Conservation (phyloP, 2,888 invertebrate species). For the Cephus pygmeus region DNA sequence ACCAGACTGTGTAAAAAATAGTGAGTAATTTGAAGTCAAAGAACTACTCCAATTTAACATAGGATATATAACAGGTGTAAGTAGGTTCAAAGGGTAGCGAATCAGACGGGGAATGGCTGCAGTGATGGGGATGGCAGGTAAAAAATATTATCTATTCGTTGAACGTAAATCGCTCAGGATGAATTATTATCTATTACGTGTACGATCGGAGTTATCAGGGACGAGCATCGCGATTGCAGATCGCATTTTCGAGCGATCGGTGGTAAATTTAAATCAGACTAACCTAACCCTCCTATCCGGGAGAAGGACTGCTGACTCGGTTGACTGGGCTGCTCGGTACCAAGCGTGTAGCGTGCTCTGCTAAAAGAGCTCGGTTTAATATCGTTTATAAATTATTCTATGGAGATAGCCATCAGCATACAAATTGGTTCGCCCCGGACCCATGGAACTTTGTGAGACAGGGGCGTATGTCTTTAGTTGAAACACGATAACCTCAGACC, state of each 20-base stretch:
- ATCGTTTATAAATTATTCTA: constrained; percentile 55
- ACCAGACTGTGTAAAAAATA: not conserved
- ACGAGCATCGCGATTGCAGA: constrained; percentile 13
- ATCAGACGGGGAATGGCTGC: not conserved
- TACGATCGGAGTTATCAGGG: constrained; percentile 4
- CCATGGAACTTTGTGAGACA: constrained; percentile 20
- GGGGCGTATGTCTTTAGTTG: not conserved
- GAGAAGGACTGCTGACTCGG: not conserved
- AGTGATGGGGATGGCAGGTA: not conserved
- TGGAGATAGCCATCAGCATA: constrained; percentile 54
- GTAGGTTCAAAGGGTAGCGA: not conserved
- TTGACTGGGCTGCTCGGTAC: constrained; percentile 4
- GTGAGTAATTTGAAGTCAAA: not conserved
- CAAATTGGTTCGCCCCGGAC: constrained; percentile 48
- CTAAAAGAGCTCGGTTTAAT: constrained; percentile 47
- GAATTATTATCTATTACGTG: constrained; percentile 6
- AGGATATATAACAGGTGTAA: not conserved
- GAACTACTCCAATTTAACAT: not conserved
- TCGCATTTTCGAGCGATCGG: constrained; percentile 15
- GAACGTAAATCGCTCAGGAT: not conserved
- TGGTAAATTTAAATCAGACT: constrained; percentile 19
- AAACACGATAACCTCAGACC: not conserved
- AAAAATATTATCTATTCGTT: not conserved
- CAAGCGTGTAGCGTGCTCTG: constrained; percentile 15
- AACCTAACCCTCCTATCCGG: not conserved